These are phyloP conservation scores for Andrena trimmerana DNA, from an alignment of 2,888 invertebrate species.

Conservation along the genomic window DNA sequence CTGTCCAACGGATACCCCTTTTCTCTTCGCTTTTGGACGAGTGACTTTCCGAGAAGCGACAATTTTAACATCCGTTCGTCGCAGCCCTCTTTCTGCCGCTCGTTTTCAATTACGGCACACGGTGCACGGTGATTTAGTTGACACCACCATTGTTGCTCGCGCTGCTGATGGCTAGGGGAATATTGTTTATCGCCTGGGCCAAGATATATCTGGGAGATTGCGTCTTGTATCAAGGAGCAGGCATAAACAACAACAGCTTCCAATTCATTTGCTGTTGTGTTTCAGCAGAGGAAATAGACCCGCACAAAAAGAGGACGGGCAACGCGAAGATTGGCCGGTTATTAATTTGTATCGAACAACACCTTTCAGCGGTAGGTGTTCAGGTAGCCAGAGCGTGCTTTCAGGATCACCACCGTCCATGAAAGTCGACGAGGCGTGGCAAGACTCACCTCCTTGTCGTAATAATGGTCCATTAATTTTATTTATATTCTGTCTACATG, in stretches of 20 bases:
- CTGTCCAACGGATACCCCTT: not conserved
- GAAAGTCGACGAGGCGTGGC: slow-evolving; percentile 73
- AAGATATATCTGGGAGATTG: too few species aligned
- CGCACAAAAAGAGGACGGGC: not conserved
- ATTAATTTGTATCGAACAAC: not conserved
- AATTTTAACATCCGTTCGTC: not conserved
- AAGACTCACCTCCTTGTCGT: slow-evolving; percentile 55
- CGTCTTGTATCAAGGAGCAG: too few species aligned
- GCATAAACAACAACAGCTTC: too few species aligned
- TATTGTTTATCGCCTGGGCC: too few species aligned
- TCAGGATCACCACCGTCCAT: not conserved
- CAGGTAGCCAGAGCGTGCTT: not conserved
- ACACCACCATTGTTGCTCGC: slow-evolving; percentile 21
- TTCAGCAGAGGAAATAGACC: too few species aligned
- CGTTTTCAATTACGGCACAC: slow-evolving; percentile 46
- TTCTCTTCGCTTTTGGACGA: not conserved
- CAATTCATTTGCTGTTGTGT: too few species aligned
- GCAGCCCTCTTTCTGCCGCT: not conserved
- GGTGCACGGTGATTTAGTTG: slow-evolving; percentile 51
- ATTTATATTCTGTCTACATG: slow-evolving; percentile 80
- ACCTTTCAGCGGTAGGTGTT: not conserved
- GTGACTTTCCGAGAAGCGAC: slow-evolving; percentile 22
- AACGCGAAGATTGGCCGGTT: not conserved
- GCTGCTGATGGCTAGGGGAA: too few species aligned
- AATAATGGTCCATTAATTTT: slow-evolving; percentile 83